Evolutionary conservation across 2,888 invertebrate genomes (phyloP), one percentile per base, ranked within the genome.

Genomic region (Epinotia bilunana): DNA sequence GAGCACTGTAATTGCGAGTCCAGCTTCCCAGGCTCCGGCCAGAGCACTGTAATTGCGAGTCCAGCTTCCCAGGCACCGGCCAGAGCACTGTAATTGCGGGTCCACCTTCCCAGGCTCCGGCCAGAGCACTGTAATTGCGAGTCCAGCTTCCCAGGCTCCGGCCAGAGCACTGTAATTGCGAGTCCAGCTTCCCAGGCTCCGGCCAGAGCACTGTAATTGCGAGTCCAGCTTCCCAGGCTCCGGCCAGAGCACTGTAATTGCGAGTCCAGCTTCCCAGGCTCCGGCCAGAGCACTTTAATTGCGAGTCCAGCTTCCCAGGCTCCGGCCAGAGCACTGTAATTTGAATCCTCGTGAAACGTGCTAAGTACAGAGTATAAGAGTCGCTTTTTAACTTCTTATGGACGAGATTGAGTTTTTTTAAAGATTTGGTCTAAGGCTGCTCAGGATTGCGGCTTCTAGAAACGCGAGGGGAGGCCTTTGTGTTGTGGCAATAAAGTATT

Each of bases 71-170:
- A 69, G 58, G 68, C 58, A 60, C 68, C n/a, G n/a, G n/a, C n/a
- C n/a, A n/a, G n/a, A n/a, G n/a, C n/a, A n/a, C n/a, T n/a, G n/a
- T 71, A 61, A 74, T 74, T 65, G 57, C 46, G 43, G 67, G 57
- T 61, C 46, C 49, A 68, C 23, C 58, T 46, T 69, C 69, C 69
- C 69, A 69, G 58, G 68, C 58, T 69, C 68, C n/a, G n/a, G n/a
- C n/a, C n/a, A n/a, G n/a, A n/a, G n/a, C n/a, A n/a, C n/a, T n/a
- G n/a, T 71, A 61, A 74, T 74, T 65, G 57, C 46, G 43, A 61
- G 57, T 61, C 46, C 49, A 68, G 46, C 58, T 46, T 69, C 69
- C 69, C 69, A 69, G 58, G 68, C 58, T 69, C 68, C n/a, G n/a
- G n/a, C n/a, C n/a, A n/a, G n/a, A n/a, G n/a, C n/a, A n/a, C n/a